These are phyloP conservation scores for Corvus hawaiiensis DNA, from an alignment of 2,113 vertebrate species.

Conservation along the genomic window DNA sequence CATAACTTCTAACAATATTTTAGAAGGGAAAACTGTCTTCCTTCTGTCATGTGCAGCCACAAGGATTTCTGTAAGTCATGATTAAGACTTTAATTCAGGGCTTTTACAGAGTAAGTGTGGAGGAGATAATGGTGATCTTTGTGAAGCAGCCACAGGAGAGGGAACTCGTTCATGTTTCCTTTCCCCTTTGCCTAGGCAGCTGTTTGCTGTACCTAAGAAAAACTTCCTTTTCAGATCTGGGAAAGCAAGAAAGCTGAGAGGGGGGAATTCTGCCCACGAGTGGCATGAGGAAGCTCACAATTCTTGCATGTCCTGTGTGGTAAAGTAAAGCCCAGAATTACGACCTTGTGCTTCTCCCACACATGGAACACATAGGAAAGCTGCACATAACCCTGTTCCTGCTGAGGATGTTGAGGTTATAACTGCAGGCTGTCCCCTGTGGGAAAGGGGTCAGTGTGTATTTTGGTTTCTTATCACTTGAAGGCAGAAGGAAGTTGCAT, in stretches of 20 bases:
- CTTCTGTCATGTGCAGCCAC: slow-evolving; percentile 30
- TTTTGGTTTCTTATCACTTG: slow-evolving; percentile 49
- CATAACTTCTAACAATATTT: not conserved
- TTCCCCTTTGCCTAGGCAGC: not conserved
- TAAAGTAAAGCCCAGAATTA: not conserved
- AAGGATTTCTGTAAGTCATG: slow-evolving; percentile 48
- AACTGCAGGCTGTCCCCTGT: not conserved
- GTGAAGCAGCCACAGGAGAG: not conserved
- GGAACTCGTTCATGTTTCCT: not conserved
- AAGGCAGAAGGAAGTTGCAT: slow-evolving; percentile 48
- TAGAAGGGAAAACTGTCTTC: not conserved
- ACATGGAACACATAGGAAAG: rapidly evolving
- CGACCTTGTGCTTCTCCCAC: not conserved
- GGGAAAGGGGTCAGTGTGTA: slow-evolving; percentile 3
- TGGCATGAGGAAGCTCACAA: not conserved
- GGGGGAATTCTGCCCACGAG: not conserved
- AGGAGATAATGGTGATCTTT: slow-evolving; percentile 16
- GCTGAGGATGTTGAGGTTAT: not conserved
- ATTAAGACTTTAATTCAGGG: slow-evolving; percentile 36
- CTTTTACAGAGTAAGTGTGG: not conserved
- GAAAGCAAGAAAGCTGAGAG: not conserved
- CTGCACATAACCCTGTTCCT: not conserved
- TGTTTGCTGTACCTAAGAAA: not conserved
- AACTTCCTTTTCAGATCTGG: not conserved
- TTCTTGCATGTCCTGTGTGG: not conserved